Evolutionary conservation across 2,888 invertebrate species (phyloP), one percentile per base, ranked within the genome.

Genomic region (Acholoe squamosa): DNA sequence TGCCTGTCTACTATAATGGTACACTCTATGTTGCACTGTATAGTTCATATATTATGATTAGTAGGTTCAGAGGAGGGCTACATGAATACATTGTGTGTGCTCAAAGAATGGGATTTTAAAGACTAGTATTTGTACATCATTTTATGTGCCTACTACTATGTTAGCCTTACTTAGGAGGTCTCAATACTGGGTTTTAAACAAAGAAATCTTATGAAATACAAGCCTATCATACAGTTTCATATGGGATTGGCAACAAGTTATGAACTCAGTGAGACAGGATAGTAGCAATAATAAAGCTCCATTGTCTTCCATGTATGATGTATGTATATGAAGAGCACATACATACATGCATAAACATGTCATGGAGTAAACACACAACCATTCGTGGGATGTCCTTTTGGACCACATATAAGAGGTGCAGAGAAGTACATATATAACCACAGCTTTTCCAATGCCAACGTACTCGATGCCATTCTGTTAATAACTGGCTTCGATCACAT

Each of bases 291-390:
- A 25, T 80, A 34, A 25, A 80, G 22, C 22, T 43, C 19, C 14
- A 34, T 34, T 76, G 16, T 25, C 5, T 14, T 25, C 31, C 80
- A 80, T 33, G 80, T 80, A 80, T 80, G 25, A 80, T 80, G 80
- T 80, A 80, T 80, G 80, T 80, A 80, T 80, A 43, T 80, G 80
- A 80, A 19, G 12, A 14, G 80, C 43, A 80, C 43, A 80, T 80
- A 80, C 25, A 80, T 80, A 80, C 80, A 80, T 71, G 71, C 71
- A 71, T 71, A 80, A n/a, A 80, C 80, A 80, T 80, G 80, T 43
- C 33, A 25, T 80, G 80, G 80, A 80, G 31, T 28, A 71, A 71
- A 28, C 25, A 71, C 71, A 28, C 71, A 71, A n/a, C 28, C 71
- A 25, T 71, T 43, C 43, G 71, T 19, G 61, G 71, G 71, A 71